Conservation (phyloP, 2,888 invertebrate genomes). For the Cerastis rubricosa region DNA sequence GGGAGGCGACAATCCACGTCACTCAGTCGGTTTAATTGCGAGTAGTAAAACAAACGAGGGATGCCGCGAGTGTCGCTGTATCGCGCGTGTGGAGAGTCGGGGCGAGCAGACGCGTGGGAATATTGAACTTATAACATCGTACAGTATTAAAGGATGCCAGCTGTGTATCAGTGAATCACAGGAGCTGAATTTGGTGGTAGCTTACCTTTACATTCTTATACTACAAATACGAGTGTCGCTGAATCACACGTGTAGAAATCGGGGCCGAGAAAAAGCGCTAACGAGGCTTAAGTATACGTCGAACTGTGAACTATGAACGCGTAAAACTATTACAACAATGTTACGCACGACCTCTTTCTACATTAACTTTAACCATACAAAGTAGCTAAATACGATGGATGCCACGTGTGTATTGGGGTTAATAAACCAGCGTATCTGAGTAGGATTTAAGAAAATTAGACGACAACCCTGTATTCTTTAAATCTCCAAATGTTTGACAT, state of each 20-base stretch:
- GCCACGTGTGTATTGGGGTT: background rate
- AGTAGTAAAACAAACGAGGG: constrained; percentile 88
- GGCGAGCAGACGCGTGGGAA: constrained; percentile 71
- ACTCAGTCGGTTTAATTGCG: constrained; percentile 90
- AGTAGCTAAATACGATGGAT: background rate
- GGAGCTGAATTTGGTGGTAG: no score
- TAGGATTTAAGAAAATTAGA: background rate
- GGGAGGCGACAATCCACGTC: constrained; percentile 87
- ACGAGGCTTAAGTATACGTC: no score
- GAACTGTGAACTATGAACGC: no score
- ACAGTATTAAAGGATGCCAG: background rate
- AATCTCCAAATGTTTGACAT: background rate
- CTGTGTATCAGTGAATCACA: no score
- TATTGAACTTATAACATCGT: background rate
- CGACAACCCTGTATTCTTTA: background rate
- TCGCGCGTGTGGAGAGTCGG: constrained; percentile 73
- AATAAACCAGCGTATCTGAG: background rate
- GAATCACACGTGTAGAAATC: no score
- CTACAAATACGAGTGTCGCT: no score
- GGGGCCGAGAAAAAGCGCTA: no score
- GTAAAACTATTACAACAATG: no score
- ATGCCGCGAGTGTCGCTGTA: constrained; percentile 72
- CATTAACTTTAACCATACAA: no score
- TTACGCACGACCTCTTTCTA: no score
- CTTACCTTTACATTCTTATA: no score